phyloP scores from a whole-genome alignment of 2,888 invertebrate genomes.

The Nipponacmea schrenckii region DNA sequence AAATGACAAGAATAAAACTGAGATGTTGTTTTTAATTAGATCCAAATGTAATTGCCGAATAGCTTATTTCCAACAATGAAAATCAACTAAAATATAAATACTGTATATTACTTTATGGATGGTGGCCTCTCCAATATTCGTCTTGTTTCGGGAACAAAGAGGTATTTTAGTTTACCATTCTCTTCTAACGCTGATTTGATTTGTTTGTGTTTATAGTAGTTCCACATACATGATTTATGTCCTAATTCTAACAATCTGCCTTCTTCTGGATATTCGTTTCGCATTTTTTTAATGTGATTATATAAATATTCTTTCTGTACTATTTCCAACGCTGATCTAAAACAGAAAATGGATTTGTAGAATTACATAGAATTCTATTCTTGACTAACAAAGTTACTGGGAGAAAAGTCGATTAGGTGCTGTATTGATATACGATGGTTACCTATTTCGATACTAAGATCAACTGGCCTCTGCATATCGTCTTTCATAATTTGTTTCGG shows the following conservation, averaged over 20 bases:
- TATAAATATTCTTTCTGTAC: conserved; percentile 43
- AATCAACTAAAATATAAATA: too few relatives aligned
- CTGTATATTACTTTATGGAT: conserved; percentile 36
- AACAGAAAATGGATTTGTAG: neutral
- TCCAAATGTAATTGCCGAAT: too few relatives aligned
- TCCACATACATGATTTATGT: conserved; percentile 47
- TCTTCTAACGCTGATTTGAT: conserved; percentile 44
- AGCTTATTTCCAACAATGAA: too few relatives aligned
- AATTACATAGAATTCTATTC: too few relatives aligned
- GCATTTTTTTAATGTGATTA: conserved; percentile 34
- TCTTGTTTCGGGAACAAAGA: conserved; percentile 29
- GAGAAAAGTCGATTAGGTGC: too few relatives aligned
- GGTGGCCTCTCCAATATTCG: conserved; percentile 40
- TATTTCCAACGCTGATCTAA: conserved; percentile 48
- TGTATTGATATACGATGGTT: too few relatives aligned
- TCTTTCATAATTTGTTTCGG: too few relatives aligned
- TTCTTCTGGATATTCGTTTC: conserved; percentile 43
- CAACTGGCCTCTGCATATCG: too few relatives aligned
- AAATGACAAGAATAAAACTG: too few relatives aligned
- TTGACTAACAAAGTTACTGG: too few relatives aligned
- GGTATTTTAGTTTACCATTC: conserved; percentile 41
- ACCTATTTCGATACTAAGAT: too few relatives aligned
- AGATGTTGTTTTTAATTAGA: too few relatives aligned
- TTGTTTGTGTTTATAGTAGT: conserved; percentile 46
- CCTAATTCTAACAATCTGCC: conserved; percentile 44